A percentile compares a stretch with the other conserved stretches of the same genome.
These are phyloP conservation scores for Luperina nickerlii DNA, from an alignment of 2,888 invertebrate genomes.

Conservation along the genomic window DNA sequence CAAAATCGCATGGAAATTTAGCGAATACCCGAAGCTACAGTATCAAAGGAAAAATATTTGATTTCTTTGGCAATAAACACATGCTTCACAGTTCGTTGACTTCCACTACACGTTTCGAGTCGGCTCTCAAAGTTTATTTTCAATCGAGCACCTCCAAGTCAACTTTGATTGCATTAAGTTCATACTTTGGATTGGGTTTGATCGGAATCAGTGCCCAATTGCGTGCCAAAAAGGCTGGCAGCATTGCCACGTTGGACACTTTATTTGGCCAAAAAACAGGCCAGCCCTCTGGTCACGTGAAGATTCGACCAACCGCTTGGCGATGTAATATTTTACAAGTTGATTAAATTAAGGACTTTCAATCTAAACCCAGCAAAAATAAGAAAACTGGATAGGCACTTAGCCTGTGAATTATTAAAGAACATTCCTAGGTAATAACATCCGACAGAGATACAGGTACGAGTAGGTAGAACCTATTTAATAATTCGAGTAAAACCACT, in stretches of 20 bases:
- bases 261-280: background rate
- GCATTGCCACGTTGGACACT: too few species aligned
- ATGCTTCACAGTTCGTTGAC: constrained; percentile 60
- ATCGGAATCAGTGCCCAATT: constrained; percentile 7
- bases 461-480: background rate
- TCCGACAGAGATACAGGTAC: background rate
- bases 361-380: background rate
- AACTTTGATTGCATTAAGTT: constrained; percentile 55
- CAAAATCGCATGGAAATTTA: constrained; percentile 49
- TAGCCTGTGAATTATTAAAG: background rate
- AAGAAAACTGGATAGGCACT: background rate
- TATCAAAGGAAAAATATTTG: constrained; percentile 56
- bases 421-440: background rate
- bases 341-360: background rate
- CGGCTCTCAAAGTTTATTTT: constrained; percentile 49
- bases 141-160: constrained; percentile 43
- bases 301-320: background rate
- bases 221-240: background rate
- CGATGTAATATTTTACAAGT: background rate
- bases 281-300: background rate
- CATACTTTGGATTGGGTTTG: constrained; percentile 25
- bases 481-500: background rate
- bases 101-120: constrained; percentile 42
- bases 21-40: constrained; percentile 24
- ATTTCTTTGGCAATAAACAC: constrained; percentile 56